Conservation (phyloP, 2,113 vertebrate species). For the Octodon degus region DNA sequence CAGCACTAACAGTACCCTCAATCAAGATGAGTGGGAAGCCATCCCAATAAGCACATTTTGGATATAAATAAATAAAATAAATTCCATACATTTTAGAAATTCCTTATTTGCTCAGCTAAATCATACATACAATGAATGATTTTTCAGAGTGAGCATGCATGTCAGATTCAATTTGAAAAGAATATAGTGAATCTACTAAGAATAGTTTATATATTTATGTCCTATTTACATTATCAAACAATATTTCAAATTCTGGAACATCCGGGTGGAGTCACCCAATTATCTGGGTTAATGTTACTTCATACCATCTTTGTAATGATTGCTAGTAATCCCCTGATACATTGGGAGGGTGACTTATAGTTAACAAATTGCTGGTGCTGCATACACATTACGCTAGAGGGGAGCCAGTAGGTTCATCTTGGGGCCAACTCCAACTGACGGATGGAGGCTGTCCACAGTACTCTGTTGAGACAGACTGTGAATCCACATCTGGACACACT, state of each 20-base stretch:
- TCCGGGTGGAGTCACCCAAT: not conserved
- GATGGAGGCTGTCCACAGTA: not conserved
- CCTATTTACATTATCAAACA: not conserved
- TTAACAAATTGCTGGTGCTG: not conserved
- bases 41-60: no score
- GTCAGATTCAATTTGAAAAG: not conserved
- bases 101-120: not conserved
- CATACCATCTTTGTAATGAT: not conserved
- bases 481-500: not conserved
- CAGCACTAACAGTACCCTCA: no score
- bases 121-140: not conserved
- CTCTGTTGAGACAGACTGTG: not conserved
- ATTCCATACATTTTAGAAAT: slow-evolving; percentile 43
- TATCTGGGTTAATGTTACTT: not conserved
- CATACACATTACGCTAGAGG: not conserved
- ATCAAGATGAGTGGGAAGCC: no score
- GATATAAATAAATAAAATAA: not conserved
- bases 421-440: not conserved
- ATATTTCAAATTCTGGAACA: slow-evolving; percentile 29
- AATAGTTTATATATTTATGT: not conserved
- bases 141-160: slow-evolving; percentile 6
- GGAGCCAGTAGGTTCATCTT: not conserved
- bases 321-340: not conserved
- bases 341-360: not conserved
- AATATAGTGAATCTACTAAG: not conserved